Conservation (phyloP, 2,888 invertebrate species). For the Serrognathus titanus region DNA sequence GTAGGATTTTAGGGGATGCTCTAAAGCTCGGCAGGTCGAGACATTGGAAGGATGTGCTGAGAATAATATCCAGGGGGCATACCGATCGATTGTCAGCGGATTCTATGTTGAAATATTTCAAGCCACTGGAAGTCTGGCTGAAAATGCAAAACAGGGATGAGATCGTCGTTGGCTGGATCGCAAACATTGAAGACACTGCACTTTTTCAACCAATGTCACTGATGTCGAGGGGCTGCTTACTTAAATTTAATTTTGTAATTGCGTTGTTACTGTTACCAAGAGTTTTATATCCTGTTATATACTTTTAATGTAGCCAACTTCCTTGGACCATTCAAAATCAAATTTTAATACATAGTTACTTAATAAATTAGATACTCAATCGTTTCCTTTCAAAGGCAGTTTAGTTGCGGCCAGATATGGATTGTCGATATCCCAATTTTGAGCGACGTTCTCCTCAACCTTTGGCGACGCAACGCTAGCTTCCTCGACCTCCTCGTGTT, state of each 20-base stretch:
- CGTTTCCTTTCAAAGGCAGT: slow-evolving; percentile 38
- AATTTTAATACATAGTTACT: too few relatives aligned
- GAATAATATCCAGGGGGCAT: slow-evolving; percentile 65
- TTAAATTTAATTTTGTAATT: too few relatives aligned
- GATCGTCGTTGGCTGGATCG: slow-evolving; percentile 71
- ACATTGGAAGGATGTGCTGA: slow-evolving; percentile 69
- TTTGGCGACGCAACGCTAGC: slow-evolving; percentile 31
- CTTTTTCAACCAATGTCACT: slow-evolving; percentile 48
- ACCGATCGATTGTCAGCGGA: slow-evolving; percentile 72
- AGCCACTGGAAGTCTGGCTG: slow-evolving; percentile 76
- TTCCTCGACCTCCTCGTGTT: slow-evolving; percentile 45
- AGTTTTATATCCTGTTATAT: too few relatives aligned
- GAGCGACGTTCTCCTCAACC: slow-evolving; percentile 48
- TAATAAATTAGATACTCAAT: background rate
- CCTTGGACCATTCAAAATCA: too few relatives aligned
- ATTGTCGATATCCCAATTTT: slow-evolving; percentile 64
- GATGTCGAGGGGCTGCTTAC: too few relatives aligned
- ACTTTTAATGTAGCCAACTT: too few relatives aligned
- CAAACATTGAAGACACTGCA: slow-evolving; percentile 63
- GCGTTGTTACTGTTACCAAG: too few relatives aligned
- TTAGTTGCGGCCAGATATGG: slow-evolving; percentile 61
- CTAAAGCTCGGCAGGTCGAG: slow-evolving; percentile 67
- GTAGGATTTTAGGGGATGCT: slow-evolving; percentile 67
- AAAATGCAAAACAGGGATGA: slow-evolving; percentile 71
- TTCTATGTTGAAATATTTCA: slow-evolving; percentile 77